phyloP scores from a whole-genome alignment of 2,888 invertebrate species.

The Chrysotoxum bicinctum region DNA sequence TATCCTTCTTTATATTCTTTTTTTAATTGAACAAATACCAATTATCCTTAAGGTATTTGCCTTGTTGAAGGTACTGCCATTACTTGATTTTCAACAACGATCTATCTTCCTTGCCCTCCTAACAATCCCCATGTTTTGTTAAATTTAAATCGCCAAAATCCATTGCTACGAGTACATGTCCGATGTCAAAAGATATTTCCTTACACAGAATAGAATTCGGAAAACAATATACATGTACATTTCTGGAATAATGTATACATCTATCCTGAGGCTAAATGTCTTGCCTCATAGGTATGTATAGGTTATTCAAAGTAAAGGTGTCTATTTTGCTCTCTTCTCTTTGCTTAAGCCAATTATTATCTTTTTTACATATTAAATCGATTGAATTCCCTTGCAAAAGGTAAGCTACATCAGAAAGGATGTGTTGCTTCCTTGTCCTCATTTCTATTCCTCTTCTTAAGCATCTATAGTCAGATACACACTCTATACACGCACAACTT shows the following conservation, averaged over 20 bases:
- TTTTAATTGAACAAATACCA: constrained; percentile 2
- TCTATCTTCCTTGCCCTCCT: neutral
- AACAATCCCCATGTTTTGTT: neutral
- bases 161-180: constrained; percentile 1
- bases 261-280: constrained; percentile 4
- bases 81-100: constrained; percentile 25
- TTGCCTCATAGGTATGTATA: constrained; percentile 12
- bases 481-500: constrained; percentile 19
- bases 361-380: constrained; percentile 67
- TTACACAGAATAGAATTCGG: constrained; percentile 9
- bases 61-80: neutral
- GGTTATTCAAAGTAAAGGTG: constrained; percentile 47
- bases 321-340: constrained; percentile 23
- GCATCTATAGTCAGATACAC: neutral
- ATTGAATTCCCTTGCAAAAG: constrained; percentile 47
- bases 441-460: neutral
- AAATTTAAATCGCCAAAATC: constrained; percentile 20
- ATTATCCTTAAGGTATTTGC: neutral
- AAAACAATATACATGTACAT: constrained; percentile 21
- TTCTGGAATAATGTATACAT: neutral
- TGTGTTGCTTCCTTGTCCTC: constrained; percentile 1
- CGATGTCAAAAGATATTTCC: constrained; percentile 20
- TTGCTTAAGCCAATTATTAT: constrained; percentile 52
- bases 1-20: neutral
- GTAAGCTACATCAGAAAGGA: constrained; percentile 47